A percentile compares a stretch with the other conserved stretches of the same genome.
Evolutionary conservation across 2,888 invertebrate species (phyloP).

Genomic region (Ceriagrion tenellum): DNA sequence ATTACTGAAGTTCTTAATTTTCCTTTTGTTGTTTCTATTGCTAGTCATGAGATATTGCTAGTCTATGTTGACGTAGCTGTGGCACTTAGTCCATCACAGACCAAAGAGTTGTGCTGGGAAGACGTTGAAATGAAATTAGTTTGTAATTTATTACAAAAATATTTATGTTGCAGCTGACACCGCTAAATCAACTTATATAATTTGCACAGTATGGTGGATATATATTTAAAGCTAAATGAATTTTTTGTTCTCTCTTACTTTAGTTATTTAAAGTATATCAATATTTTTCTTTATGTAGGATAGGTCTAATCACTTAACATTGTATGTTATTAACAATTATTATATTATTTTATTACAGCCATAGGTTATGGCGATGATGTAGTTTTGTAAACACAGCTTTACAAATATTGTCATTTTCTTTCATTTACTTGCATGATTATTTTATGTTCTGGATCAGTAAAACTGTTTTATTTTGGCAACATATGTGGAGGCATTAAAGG

Average conservation of each 20-base stretch:
- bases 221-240: constrained; percentile 53
- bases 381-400: constrained; percentile 65
- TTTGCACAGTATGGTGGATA: constrained; percentile 63
- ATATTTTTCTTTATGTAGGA: constrained; percentile 69
- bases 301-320: constrained; percentile 71
- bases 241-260: constrained; percentile 67
- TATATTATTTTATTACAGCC: constrained; percentile 68
- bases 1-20: constrained; percentile 48
- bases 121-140: constrained; percentile 56
- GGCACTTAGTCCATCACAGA: constrained; percentile 59
- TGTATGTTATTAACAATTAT: constrained; percentile 71
- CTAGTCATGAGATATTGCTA: constrained; percentile 48
- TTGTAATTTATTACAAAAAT: constrained; percentile 64
- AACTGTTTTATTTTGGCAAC: constrained; percentile 65
- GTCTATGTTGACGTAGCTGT: constrained; percentile 66
- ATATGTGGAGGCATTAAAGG: constrained; percentile 64
- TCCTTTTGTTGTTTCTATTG: constrained; percentile 57
- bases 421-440: constrained; percentile 68
- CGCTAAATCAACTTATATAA: constrained; percentile 62
- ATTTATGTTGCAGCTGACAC: constrained; percentile 66
- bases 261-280: constrained; percentile 68
- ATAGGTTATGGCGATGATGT: constrained; percentile 66
- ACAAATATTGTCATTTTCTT: constrained; percentile 67
- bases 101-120: constrained; percentile 62
- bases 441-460: constrained; percentile 65